phyloP scores from a whole-genome alignment of 2,888 invertebrate species.

The Tachystola acroxantha region DNA sequence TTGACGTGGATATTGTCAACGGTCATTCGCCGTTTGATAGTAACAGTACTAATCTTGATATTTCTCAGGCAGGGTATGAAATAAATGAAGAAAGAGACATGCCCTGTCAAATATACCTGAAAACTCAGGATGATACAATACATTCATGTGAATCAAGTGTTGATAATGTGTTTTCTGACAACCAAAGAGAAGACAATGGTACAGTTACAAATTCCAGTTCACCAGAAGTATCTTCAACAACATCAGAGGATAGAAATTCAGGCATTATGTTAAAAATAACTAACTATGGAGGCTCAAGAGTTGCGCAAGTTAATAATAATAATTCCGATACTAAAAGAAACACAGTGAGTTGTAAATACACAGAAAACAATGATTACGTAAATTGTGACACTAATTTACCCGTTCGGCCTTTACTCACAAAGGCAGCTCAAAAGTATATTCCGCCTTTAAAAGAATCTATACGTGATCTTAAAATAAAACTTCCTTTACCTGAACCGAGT shows the following conservation, averaged over 20 bases:
- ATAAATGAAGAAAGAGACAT: slow-evolving; percentile 16
- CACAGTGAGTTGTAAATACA: slow-evolving; percentile 50
- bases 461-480: slow-evolving; percentile 62
- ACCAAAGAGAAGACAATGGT: slow-evolving; percentile 26
- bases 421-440: slow-evolving; percentile 74
- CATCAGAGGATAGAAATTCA: slow-evolving; percentile 62
- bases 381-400: slow-evolving; percentile 33
- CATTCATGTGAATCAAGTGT: slow-evolving; percentile 47
- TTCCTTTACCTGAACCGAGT: slow-evolving; percentile 62
- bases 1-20: slow-evolving; percentile 16
- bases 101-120: slow-evolving; percentile 12
- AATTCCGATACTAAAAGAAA: slow-evolving; percentile 24
- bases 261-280: slow-evolving; percentile 63
- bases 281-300: slow-evolving; percentile 55
- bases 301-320: slow-evolving; percentile 50
- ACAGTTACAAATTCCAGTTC: slow-evolving; percentile 47
- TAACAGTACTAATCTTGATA: too few relatives aligned
- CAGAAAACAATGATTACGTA: slow-evolving; percentile 49
- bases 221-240: slow-evolving; percentile 69
- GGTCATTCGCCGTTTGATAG: slow-evolving; percentile 10
- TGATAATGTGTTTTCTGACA: slow-evolving; percentile 37
- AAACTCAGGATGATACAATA: slow-evolving; percentile 29
- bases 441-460: slow-evolving; percentile 61
- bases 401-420: slow-evolving; percentile 58
- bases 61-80: slow-evolving; percentile 16